These are phyloP conservation scores for Eubasilissa regina DNA, from an alignment of 1,140 invertebrate species.

Conservation along the genomic window DNA sequence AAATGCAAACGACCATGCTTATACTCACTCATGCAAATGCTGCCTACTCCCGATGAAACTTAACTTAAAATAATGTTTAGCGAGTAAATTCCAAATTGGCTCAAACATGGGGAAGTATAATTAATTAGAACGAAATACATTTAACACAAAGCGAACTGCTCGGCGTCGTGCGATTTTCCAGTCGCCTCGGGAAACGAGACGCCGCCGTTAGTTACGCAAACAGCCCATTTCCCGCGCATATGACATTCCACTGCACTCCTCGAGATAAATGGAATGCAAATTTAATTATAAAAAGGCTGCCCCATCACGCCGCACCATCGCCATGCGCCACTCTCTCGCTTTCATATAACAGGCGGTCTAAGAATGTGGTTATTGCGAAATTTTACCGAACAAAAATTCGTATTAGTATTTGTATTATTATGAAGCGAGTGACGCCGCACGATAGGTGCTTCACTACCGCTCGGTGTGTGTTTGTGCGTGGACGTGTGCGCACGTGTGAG, in stretches of 20 bases:
- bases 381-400: constrained; percentile 30
- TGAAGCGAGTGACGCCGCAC: constrained; percentile 6
- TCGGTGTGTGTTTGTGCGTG: background rate
- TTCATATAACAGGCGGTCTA: background rate
- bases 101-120: background rate
- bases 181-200: background rate
- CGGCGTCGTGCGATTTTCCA: background rate
- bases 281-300: constrained; percentile 13
- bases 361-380: constrained; percentile 34
- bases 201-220: background rate
- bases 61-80: too few relatives aligned
- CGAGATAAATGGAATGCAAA: background rate
- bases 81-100: background rate
- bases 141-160: too few relatives aligned
- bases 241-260: background rate
- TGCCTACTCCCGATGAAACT: too few relatives aligned
- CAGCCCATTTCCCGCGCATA: background rate
- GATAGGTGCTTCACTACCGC: background rate
- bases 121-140: background rate
- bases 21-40: too few relatives aligned
- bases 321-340: background rate
- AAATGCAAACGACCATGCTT: too few relatives aligned
- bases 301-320: background rate
- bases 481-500: background rate
- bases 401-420: constrained; percentile 18